Evolutionary conservation across 2,888 invertebrate species (phyloP).

Genomic region (Pyrochroa serraticornis): DNA sequence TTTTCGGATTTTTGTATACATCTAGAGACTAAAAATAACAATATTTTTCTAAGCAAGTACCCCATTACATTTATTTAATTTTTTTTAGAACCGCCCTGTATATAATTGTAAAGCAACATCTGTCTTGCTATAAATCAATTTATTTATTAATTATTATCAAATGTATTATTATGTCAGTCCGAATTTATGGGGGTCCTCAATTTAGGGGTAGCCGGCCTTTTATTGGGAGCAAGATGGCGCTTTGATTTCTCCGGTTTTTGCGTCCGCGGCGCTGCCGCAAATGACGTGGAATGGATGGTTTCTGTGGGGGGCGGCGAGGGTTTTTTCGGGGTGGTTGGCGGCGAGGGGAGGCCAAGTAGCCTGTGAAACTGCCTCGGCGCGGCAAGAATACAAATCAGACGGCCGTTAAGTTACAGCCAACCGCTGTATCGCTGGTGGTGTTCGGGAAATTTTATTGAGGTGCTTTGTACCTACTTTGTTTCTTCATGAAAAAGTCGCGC

Average conservation of each 20-base stretch:
- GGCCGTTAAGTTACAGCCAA: conserved; percentile 44
- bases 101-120: no score
- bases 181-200: no score
- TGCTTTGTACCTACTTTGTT: conserved; percentile 51
- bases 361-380: conserved; percentile 51
- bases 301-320: not conserved
- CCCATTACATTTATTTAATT: no score
- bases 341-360: conserved; percentile 48
- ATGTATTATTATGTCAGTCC: no score
- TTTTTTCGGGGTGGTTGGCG: conserved; percentile 4
- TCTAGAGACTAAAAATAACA: no score
- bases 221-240: not conserved
- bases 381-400: conserved; percentile 51
- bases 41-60: no score
- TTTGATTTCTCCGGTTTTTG: conserved; percentile 2
- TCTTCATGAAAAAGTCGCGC: conserved; percentile 37
- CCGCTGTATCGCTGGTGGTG: conserved; percentile 45
- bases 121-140: no score
- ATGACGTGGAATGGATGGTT: conserved; percentile 11
- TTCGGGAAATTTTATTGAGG: conserved; percentile 49
- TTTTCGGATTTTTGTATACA: no score
- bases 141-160: no score
- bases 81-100: no score
- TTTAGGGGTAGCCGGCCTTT: no score
- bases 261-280: conserved; percentile 8